These are phyloP conservation scores for Garrulus glandarius DNA, from an alignment of 2,797 vertebrate genomes.

Conservation along the genomic window DNA sequence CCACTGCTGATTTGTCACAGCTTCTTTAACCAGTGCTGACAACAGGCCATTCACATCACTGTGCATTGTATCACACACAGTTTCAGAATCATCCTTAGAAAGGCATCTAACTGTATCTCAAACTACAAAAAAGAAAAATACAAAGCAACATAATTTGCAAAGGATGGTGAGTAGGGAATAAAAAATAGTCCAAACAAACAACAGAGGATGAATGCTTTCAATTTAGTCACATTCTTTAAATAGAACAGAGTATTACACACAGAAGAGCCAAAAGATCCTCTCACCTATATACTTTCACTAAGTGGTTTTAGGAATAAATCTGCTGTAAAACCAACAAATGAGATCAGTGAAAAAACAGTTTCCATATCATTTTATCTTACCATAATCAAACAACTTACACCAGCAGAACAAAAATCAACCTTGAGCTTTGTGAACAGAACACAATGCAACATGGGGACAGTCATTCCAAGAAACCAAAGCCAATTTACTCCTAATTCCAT, in stretches of 20 bases:
- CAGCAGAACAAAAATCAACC: background rate
- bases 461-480: conserved; percentile 32
- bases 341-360: background rate
- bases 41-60: conserved; percentile 1
- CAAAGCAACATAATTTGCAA: background rate
- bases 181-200: background rate
- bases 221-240: background rate
- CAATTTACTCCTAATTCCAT: conserved; percentile 19
- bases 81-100: background rate
- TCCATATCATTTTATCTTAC: background rate
- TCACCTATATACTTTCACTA: background rate
- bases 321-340: background rate
- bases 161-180: background rate
- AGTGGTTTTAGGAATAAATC: background rate
- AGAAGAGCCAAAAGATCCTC: background rate
- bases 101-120: background rate
- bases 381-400: background rate
- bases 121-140: background rate
- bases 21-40: background rate
- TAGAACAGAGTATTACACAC: background rate
- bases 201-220: background rate
- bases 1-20: background rate
- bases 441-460: background rate
- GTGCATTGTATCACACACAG: background rate
- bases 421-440: conserved; percentile 7